phyloP scores from a whole-genome alignment of 2,888 invertebrate genomes.

The Sisyra terminalis region DNA sequence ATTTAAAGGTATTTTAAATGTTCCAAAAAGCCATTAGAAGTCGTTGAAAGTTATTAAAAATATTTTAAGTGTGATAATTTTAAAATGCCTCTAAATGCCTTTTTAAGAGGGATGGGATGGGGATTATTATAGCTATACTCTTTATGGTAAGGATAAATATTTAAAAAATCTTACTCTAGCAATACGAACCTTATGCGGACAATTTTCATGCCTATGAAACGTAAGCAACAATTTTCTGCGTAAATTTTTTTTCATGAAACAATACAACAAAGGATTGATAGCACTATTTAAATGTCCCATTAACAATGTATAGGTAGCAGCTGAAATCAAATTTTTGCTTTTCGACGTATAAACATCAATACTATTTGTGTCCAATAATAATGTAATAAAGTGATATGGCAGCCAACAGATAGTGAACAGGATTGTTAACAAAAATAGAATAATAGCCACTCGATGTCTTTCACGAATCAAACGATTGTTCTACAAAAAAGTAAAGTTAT shows the following conservation, averaged over 20 bases:
- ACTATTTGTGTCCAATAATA: conserved; percentile 41
- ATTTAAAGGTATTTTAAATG: too few relatives aligned
- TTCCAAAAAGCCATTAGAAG: too few relatives aligned
- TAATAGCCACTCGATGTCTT: conserved; percentile 57
- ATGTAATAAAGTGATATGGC: conserved; percentile 53
- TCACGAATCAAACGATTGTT: conserved; percentile 47
- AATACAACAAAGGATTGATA: conserved; percentile 60
- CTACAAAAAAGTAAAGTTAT: conserved; percentile 21
- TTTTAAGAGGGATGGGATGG: too few relatives aligned
- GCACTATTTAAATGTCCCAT: conserved; percentile 64
- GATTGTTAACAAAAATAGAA: conserved; percentile 52
- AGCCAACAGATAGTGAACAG: conserved; percentile 66
- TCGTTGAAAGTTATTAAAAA: too few relatives aligned
- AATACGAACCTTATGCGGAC: too few relatives aligned
- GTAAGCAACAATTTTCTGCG: conserved; percentile 24
- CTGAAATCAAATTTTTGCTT: conserved; percentile 21
- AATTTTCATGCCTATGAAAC: too few relatives aligned
- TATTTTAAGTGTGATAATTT: too few relatives aligned
- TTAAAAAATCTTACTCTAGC: too few relatives aligned
- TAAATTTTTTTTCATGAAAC: conserved; percentile 57
- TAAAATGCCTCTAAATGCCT: too few relatives aligned
- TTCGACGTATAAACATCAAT: conserved; percentile 20
- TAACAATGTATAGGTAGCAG: conserved; percentile 44
- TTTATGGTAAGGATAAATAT: too few relatives aligned
- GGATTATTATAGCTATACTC: too few relatives aligned